Conservation (phyloP, 2,888 invertebrate genomes). For the Spisula subtruncata region DNA sequence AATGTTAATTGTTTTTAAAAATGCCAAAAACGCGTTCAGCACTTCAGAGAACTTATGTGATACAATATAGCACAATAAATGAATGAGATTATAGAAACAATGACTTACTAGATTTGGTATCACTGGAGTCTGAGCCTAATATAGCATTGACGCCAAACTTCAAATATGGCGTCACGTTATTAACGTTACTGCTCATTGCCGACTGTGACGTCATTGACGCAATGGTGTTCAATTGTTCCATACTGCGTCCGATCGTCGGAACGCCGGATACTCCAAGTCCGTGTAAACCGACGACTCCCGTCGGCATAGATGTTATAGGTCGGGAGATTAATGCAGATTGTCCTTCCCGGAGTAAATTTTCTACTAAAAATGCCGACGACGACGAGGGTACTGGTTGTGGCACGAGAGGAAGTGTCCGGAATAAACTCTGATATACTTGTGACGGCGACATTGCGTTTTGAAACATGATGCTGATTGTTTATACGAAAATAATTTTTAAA, state of each 20-base stretch:
- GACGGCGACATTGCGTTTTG: slow-evolving; percentile 84
- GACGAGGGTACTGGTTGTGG: slow-evolving; percentile 75
- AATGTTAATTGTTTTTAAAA: neutral
- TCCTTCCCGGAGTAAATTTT: slow-evolving; percentile 83
- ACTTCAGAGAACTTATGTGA: neutral
- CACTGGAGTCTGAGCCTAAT: slow-evolving; percentile 80
- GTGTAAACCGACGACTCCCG: slow-evolving; percentile 52
- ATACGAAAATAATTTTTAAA: neutral
- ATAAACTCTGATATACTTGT: slow-evolving; percentile 84
- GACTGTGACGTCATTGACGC: slow-evolving; percentile 66
- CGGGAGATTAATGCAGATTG: slow-evolving; percentile 74
- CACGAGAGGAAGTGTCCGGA: slow-evolving; percentile 78
- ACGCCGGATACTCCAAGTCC: slow-evolving; percentile 59
- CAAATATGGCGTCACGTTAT: slow-evolving; percentile 80
- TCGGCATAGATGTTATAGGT: slow-evolving; percentile 64
- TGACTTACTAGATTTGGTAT: slow-evolving; percentile 75
- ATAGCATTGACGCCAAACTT: slow-evolving; percentile 86
- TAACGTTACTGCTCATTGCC: slow-evolving; percentile 57
- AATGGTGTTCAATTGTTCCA: slow-evolving; percentile 57
- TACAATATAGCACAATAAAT: slow-evolving; percentile 5
- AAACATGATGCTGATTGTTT: slow-evolving; percentile 76
- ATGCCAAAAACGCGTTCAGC: neutral
- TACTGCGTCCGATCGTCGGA: slow-evolving; percentile 58
- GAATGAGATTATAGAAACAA: neutral
- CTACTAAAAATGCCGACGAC: slow-evolving; percentile 83